phyloP scores from a whole-genome alignment of 2,797 vertebrate genomes.

The Balearica regulorum region DNA sequence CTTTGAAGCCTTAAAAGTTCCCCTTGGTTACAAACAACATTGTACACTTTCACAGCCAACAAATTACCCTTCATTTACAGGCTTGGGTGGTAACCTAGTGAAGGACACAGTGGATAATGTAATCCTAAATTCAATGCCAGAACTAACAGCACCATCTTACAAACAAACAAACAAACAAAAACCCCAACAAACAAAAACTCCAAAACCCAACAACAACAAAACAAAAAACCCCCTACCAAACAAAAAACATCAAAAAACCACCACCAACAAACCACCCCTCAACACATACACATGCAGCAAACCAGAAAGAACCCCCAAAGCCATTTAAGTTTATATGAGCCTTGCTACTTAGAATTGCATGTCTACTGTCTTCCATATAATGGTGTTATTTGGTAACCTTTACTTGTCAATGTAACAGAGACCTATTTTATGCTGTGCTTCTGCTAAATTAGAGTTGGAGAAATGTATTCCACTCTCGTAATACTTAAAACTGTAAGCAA shows the following conservation, averaged over 20 bases:
- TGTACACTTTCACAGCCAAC: neutral
- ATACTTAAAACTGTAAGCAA: neutral
- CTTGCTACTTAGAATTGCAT: neutral
- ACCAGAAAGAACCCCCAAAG: neutral
- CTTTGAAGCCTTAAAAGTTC: neutral
- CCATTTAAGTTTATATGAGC: neutral
- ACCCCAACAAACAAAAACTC: no score
- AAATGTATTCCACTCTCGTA: neutral
- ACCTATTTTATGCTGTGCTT: neutral
- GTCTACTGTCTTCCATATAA: neutral
- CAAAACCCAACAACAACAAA: no score
- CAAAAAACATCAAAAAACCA: no score
- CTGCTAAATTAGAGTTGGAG: neutral
- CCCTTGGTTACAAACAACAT: neutral
- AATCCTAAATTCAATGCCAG: neutral
- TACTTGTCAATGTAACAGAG: neutral
- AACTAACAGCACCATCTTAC: neutral
- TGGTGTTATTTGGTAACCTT: neutral
- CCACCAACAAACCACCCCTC: no score
- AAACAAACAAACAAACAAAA: neutral
- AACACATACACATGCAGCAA: neutral
- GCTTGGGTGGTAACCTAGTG: neutral
- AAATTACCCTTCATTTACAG: neutral
- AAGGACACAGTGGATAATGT: neutral
- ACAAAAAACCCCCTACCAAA: neutral